Conservation (phyloP, 2,113 vertebrate genomes). For the Cariama cristata region DNA sequence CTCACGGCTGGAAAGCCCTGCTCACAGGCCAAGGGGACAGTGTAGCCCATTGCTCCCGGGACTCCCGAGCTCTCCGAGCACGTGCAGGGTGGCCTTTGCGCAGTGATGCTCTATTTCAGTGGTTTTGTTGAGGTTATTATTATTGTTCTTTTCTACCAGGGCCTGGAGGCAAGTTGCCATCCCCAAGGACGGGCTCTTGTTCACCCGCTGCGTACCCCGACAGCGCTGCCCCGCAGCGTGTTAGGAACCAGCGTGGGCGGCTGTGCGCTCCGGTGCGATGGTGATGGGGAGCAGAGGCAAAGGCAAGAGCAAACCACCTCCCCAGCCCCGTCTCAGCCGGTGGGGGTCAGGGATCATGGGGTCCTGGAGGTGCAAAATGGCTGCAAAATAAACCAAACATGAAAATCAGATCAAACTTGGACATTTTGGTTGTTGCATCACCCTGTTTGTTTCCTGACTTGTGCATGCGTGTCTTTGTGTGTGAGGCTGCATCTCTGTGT, state of each 20-base stretch:
- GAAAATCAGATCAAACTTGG: neutral
- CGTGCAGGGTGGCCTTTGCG: neutral
- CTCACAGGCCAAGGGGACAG: neutral
- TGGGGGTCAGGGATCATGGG: fast-evolving
- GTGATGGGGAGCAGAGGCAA: neutral
- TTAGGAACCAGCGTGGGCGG: fast-evolving
- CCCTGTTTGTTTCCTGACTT: neutral
- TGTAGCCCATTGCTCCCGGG: fast-evolving
- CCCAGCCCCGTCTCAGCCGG: neutral
- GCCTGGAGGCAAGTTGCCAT: neutral
- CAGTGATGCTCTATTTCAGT: neutral
- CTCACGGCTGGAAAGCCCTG: neutral
- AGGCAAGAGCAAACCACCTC: neutral
- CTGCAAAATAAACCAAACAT: neutral
- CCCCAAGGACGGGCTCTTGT: neutral
- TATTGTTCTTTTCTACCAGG: neutral
- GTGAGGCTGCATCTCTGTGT: no score
- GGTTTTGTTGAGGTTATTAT: neutral
- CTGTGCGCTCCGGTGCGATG: fast-evolving
- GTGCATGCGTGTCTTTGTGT: fast-evolving
- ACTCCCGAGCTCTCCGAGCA: neutral
- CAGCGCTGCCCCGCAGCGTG: fast-evolving
- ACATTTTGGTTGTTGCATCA: neutral
- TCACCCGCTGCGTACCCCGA: fast-evolving
- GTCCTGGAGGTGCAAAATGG: neutral